Evolutionary conservation across 2,797 vertebrate species (phyloP).

Genomic region (Anomalospiza imberbis): DNA sequence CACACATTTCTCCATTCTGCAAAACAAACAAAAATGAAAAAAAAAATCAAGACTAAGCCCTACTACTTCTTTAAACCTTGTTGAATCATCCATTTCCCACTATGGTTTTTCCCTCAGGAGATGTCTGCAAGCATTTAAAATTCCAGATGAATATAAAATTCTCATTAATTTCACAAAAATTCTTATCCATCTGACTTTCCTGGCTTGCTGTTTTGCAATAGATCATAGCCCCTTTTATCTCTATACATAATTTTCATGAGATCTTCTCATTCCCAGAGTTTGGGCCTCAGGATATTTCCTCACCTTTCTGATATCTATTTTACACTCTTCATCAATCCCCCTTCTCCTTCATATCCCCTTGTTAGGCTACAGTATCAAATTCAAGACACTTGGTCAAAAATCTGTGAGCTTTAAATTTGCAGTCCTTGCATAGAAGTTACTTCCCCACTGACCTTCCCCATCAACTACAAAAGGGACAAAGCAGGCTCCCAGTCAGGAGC

Average conservation of each 20-base stretch:
- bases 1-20: not conserved
- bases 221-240: not conserved
- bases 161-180: not conserved
- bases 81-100: not conserved
- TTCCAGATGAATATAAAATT: not conserved
- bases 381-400: not conserved
- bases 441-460: not conserved
- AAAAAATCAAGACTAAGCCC: not conserved
- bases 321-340: rapidly evolving
- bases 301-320: not conserved
- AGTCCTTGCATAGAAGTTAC: rapidly evolving
- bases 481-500: not conserved
- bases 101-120: not conserved
- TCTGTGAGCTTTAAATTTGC: not conserved
- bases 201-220: not conserved
- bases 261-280: not conserved
- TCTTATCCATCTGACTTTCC: not conserved
- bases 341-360: not conserved
- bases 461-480: not conserved
- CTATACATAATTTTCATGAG: not conserved
- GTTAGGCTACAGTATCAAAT: not conserved
- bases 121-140: not conserved
- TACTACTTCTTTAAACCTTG: not conserved
- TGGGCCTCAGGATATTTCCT: not conserved
- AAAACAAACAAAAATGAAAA: not conserved